Conservation (phyloP, 2,113 vertebrate species). For the Archocentrus centrarchus region DNA sequence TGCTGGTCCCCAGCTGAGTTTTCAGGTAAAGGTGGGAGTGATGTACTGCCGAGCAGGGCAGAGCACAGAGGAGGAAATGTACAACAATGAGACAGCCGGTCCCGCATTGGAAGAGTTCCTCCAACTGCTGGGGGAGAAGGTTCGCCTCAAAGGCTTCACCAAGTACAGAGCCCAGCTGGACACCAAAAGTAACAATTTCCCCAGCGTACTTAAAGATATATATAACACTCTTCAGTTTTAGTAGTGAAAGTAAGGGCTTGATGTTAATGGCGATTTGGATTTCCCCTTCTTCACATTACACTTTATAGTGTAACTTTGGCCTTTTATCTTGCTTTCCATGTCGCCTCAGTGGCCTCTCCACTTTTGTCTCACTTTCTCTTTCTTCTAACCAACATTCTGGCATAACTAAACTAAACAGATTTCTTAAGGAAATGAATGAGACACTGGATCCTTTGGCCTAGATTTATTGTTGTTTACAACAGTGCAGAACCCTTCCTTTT, state of each 20-base stretch:
- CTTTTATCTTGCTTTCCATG: slow-evolving; percentile 2
- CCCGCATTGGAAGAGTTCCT: slow-evolving; percentile 95
- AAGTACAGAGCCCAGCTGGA: slow-evolving; percentile 96
- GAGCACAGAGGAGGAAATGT: slow-evolving; percentile 97
- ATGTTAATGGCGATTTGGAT: neutral
- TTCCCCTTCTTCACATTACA: neutral
- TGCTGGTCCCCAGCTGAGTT: slow-evolving; percentile 86
- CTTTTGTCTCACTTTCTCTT: neutral
- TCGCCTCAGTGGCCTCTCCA: neutral
- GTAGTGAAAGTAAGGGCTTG: slow-evolving; percentile 5
- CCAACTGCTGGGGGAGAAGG: slow-evolving; percentile 91
- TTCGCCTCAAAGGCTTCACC: slow-evolving; percentile 94
- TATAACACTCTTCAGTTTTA: neutral
- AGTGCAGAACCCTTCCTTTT: neutral
- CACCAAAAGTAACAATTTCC: slow-evolving; percentile 88
- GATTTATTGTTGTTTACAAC: neutral
- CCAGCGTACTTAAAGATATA: neutral
- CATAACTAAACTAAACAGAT: neutral
- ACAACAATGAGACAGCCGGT: slow-evolving; percentile 93
- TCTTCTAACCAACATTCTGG: neutral
- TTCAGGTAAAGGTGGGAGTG: slow-evolving; percentile 95
- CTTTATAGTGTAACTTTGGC: slow-evolving; percentile 29
- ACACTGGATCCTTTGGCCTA: neutral
- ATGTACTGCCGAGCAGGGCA: slow-evolving; percentile 96
- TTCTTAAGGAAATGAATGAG: neutral